A percentile compares a stretch with the other conserved stretches of the same genome.
Evolutionary conservation across 2,797 vertebrate species (phyloP).

Genomic region (Sebastes kiyomatsui): DNA sequence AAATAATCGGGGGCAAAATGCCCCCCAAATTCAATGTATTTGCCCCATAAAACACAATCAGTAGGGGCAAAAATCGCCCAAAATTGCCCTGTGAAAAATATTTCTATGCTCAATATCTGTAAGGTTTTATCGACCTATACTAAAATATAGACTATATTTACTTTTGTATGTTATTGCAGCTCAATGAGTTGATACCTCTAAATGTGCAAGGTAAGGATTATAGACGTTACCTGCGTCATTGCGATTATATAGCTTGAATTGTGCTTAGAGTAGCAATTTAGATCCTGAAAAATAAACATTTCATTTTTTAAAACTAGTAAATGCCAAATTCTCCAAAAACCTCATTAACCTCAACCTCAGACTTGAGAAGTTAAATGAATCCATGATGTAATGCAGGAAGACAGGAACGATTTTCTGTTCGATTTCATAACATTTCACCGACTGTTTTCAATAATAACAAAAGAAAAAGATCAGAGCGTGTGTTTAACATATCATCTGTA

Average conservation of each 20-base stretch:
- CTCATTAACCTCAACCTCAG: slow-evolving; percentile 28
- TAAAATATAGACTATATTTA: slow-evolving; percentile 18
- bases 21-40: neutral
- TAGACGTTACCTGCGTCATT: neutral
- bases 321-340: neutral
- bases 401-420: neutral
- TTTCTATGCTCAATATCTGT: neutral
- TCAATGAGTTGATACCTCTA: slow-evolving; percentile 61
- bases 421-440: neutral
- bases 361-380: neutral
- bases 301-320: neutral
- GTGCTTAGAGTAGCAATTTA: slow-evolving; percentile 11
- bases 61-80: neutral
- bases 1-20: neutral
- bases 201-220: slow-evolving; percentile 58
- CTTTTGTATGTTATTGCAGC: slow-evolving; percentile 60
- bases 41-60: neutral
- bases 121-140: neutral
- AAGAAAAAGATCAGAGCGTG: neutral
- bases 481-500: neutral
- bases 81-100: neutral
- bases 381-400: neutral
- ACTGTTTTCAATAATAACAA: neutral
- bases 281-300: neutral
- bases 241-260: neutral